Percentiles rank a stretch among this genome's conserved stretches.
Evolutionary conservation across 2,888 invertebrate genomes (phyloP).

Genomic region (Germaria angustata): DNA sequence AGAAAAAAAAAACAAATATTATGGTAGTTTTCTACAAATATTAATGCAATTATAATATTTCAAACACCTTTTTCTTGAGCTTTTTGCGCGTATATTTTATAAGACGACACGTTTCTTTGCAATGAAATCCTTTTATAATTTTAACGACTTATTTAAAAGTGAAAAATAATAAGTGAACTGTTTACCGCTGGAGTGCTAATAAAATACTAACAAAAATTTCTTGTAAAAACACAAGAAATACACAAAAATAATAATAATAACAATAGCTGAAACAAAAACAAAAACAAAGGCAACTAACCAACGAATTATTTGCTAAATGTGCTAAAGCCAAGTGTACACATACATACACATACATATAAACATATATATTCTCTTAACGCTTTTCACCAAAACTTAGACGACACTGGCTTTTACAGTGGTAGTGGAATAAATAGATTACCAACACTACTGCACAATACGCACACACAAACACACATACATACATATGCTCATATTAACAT

Average conservation of each 20-base stretch:
- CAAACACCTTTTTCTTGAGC: background rate
- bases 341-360: background rate
- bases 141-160: conserved; percentile 26
- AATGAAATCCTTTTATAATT: conserved; percentile 5
- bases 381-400: conserved; percentile 46
- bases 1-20: too few species aligned
- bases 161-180: conserved; percentile 44
- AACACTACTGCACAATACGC: background rate
- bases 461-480: background rate
- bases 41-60: background rate
- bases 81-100: background rate
- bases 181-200: conserved; percentile 63
- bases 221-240: conserved; percentile 51
- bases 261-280: background rate
- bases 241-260: conserved; percentile 40
- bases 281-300: conserved; percentile 40
- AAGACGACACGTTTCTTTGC: conserved; percentile 18
- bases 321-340: conserved; percentile 54
- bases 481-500: background rate
- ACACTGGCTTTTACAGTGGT: conserved; percentile 14
- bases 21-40: too few species aligned
- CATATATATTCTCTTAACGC: conserved; percentile 41
- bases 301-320: conserved; percentile 58
- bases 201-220: conserved; percentile 63
- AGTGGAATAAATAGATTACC: conserved; percentile 44